Conservation (phyloP, 1,140 invertebrate genomes). For the Araneus ventricosus region DNA sequence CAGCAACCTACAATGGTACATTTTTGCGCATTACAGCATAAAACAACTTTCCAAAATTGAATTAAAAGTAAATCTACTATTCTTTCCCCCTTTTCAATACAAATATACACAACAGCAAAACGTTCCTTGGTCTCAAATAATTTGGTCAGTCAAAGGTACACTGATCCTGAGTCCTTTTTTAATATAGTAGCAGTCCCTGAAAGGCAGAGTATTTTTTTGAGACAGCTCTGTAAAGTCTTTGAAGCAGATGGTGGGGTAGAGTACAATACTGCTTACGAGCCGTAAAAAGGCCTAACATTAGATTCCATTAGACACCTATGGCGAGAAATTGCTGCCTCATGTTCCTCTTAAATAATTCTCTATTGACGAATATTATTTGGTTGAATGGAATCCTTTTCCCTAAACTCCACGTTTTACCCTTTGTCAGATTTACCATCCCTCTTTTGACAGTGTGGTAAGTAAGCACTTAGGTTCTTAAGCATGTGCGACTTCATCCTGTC, state of each 20-base stretch:
- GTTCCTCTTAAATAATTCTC: conserved; percentile 58
- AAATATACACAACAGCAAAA: no score
- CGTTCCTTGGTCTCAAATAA: no score
- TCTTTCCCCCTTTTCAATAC: no score
- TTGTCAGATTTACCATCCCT: conserved; percentile 28
- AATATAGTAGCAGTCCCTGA: conserved; percentile 40
- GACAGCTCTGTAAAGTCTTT: background rate
- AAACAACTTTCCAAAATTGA: no score
- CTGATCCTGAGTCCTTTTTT: background rate
- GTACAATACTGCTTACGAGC: conserved; percentile 46
- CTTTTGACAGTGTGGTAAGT: conserved; percentile 52
- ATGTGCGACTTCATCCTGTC: conserved; percentile 51
- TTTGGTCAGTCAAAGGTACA: no score
- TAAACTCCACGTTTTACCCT: conserved; percentile 58
- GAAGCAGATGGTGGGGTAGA: conserved; percentile 42
- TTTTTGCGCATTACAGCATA: no score
- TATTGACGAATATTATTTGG: conserved; percentile 66
- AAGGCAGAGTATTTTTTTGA: background rate
- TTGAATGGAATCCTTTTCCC: conserved; percentile 51
- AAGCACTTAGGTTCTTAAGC: conserved; percentile 62
- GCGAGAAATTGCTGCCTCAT: conserved; percentile 62
- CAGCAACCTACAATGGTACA: no score
- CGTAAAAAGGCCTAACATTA: conserved; percentile 47
- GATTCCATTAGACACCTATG: conserved; percentile 71
- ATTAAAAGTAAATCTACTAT: no score